Conservation (phyloP, 2,888 invertebrate species). For the Lochmaea crataegi region DNA sequence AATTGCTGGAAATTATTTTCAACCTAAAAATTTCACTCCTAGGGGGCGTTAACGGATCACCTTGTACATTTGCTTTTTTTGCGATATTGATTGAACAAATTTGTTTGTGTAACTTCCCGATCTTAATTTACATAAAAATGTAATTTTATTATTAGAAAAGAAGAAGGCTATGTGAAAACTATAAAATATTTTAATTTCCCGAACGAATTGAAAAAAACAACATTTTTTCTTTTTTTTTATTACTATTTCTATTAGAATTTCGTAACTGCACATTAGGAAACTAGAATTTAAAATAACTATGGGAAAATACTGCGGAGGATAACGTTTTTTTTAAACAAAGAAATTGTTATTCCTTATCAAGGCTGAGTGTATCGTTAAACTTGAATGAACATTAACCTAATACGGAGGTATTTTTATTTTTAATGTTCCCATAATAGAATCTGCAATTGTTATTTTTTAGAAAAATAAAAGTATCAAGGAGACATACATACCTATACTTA, state of each 20-base stretch:
- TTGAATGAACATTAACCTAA: conserved; percentile 33
- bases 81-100: too few species aligned
- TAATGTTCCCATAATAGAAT: background rate
- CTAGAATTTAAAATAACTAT: conserved; percentile 32
- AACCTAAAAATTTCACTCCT: too few species aligned
- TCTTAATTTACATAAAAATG: too few species aligned
- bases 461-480: background rate
- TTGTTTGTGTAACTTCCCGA: too few species aligned
- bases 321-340: conserved; percentile 31
- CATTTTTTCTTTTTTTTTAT: background rate
- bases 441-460: background rate
- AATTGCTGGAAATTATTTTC: too few species aligned
- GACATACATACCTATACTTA: too few species aligned
- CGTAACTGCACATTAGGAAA: conserved; percentile 21
- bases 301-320: conserved; percentile 34
- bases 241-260: background rate
- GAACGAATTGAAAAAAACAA: too few species aligned
- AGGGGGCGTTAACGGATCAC: too few species aligned
- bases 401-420: conserved; percentile 28
- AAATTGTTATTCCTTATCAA: conserved; percentile 34
- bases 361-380: conserved; percentile 31
- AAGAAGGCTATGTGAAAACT: too few species aligned
- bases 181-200: too few species aligned
- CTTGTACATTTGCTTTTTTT: too few species aligned
- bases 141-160: too few species aligned